Conservation (phyloP, 2,797 vertebrate genomes). For the Erpetoichthys calabaricus region DNA sequence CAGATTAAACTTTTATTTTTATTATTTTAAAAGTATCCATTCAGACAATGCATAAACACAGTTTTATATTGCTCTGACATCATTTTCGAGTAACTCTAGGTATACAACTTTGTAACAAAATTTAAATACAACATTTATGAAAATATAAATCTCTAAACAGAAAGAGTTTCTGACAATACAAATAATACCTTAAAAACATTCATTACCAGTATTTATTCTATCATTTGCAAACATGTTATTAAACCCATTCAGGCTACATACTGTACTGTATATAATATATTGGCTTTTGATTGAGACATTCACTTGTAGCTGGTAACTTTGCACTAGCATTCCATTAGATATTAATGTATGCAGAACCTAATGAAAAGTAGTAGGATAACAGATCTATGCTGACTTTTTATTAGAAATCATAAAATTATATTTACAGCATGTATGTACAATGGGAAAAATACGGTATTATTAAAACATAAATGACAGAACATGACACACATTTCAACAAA, state of each 20-base stretch:
- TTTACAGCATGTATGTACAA: too few species aligned
- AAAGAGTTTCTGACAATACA: conserved; percentile 91
- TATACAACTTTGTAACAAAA: conserved; percentile 99
- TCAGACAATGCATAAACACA: conserved; percentile 98
- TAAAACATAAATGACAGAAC: too few species aligned
- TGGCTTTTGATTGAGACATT: conserved; percentile 82
- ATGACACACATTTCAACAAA: too few species aligned
- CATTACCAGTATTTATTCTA: conserved; percentile 81
- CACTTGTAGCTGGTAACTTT: conserved; percentile 53
- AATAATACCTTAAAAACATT: conserved; percentile 99
- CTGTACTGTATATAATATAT: conserved; percentile 68
- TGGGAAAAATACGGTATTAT: too few species aligned
- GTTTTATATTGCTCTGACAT: conserved; percentile 87
- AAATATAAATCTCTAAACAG: conserved; percentile 99
- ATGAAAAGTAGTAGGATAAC: conserved; percentile 17
- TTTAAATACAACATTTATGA: conserved; percentile 99
- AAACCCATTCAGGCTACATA: conserved; percentile 96
- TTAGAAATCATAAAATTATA: too few species aligned
- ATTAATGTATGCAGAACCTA: conserved; percentile 30
- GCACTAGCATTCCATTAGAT: conserved; percentile 63
- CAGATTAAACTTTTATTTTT: conserved; percentile 51
- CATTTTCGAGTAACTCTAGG: conserved; percentile 63
- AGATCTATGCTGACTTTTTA: too few species aligned
- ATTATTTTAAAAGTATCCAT: conserved; percentile 76
- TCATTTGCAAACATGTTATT: conserved; percentile 89